These are phyloP conservation scores for Diceros bicornis DNA, from an alignment of 2,797 vertebrate species.

Conservation along the genomic window DNA sequence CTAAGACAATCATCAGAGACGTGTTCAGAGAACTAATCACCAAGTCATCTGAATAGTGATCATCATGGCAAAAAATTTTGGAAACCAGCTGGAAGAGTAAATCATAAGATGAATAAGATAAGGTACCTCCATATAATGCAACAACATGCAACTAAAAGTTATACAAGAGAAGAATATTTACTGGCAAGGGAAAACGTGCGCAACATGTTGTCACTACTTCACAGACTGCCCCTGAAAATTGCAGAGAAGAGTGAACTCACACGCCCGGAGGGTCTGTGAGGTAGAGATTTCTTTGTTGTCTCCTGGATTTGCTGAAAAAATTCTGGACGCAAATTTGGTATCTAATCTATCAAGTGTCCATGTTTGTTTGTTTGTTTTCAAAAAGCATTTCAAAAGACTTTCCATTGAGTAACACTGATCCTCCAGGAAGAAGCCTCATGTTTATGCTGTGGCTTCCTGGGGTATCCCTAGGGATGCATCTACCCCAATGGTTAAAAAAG, in stretches of 20 bases:
- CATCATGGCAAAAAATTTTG: neutral
- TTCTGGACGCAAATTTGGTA: neutral
- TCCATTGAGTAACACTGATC: neutral
- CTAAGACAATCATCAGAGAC: neutral
- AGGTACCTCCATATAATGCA: neutral
- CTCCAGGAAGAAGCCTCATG: conserved; percentile 20
- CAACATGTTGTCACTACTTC: neutral
- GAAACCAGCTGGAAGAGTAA: neutral
- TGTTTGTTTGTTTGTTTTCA: neutral
- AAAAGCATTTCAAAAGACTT: conserved; percentile 39
- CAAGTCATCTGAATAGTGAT: neutral
- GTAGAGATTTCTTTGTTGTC: neutral
- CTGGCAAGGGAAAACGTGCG: neutral
- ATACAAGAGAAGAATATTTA: neutral
- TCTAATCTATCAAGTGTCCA: neutral
- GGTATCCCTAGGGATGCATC: neutral
- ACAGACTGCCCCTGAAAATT: neutral
- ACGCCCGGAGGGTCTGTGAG: neutral
- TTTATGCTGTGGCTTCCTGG: neutral
- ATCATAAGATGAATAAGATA: neutral
- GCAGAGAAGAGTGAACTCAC: neutral
- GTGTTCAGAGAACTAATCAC: neutral
- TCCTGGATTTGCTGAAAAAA: neutral
- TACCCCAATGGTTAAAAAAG: neutral
- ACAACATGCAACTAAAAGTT: neutral